These are phyloP conservation scores for Atherinomorus stipes DNA, from an alignment of 2,113 vertebrate genomes.

Conservation along the genomic window DNA sequence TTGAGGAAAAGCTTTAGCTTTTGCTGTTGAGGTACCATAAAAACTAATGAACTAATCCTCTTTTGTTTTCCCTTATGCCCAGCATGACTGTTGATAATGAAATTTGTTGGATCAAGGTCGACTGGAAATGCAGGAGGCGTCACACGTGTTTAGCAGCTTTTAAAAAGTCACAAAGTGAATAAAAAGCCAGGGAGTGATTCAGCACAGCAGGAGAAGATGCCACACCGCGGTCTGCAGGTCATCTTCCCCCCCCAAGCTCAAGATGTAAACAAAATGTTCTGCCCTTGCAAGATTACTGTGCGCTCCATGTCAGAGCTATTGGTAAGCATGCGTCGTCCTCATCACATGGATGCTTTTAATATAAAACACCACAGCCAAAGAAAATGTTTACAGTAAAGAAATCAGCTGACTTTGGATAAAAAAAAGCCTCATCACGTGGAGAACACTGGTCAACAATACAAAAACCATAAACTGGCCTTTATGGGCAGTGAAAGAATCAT, in stretches of 20 bases:
- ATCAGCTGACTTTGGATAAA: background rate
- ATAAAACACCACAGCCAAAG: too few species aligned
- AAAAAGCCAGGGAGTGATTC: background rate
- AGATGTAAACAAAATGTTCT: slow-evolving; percentile 8
- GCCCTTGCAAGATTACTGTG: background rate
- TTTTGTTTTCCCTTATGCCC: background rate
- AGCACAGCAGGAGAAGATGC: background rate
- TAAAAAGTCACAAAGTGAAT: background rate
- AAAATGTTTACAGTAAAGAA: background rate
- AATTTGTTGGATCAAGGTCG: slow-evolving; percentile 3
- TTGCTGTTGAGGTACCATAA: background rate
- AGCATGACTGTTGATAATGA: background rate
- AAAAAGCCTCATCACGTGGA: background rate
- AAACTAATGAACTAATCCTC: background rate
- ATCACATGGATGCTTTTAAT: background rate
- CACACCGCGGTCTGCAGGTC: background rate
- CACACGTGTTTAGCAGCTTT: slow-evolving; percentile 4
- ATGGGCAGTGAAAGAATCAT: background rate
- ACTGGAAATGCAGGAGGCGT: background rate
- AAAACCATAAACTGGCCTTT: background rate
- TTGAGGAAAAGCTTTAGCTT: background rate
- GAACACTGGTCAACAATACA: background rate
- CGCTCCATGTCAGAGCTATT: background rate
- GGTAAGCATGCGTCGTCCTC: background rate
- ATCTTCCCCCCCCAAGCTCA: background rate